Evolutionary conservation across 2,797 vertebrate genomes (phyloP).

Genomic region (Yasuhikotakia modesta): DNA sequence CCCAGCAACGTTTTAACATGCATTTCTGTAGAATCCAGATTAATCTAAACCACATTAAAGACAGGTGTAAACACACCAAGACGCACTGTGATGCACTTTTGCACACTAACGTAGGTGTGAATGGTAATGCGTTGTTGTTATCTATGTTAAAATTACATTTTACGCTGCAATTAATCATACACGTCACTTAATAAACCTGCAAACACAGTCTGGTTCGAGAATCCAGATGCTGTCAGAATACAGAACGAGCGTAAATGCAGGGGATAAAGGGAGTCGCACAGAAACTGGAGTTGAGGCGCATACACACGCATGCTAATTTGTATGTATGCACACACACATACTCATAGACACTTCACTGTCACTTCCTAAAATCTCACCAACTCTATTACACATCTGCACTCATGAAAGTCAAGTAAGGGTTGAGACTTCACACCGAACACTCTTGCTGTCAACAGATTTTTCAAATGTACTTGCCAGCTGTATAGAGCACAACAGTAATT

Average conservation of each 20-base stretch:
- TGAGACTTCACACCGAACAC: conserved; percentile 21
- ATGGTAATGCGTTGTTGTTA: not conserved
- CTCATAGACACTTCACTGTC: conserved; percentile 29
- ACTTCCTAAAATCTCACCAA: conserved; percentile 36
- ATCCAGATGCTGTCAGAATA: not conserved
- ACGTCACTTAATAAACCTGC: too few species aligned
- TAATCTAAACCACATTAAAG: not conserved
- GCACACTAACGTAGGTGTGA: not conserved
- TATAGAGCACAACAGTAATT: too few species aligned
- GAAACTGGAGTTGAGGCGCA: too few species aligned
- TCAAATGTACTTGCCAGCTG: too few species aligned
- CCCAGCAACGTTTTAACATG: conserved; percentile 9
- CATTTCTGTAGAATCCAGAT: too few species aligned
- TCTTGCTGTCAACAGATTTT: too few species aligned
- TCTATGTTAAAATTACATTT: too few species aligned
- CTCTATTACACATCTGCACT: conserved; percentile 19
- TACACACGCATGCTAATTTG: too few species aligned
- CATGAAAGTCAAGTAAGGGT: conserved; percentile 28
- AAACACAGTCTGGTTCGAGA: not conserved
- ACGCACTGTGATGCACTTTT: not conserved
- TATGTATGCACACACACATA: not conserved
- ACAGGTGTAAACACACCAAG: not conserved
- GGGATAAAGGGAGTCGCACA: too few species aligned
- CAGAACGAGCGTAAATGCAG: not conserved
- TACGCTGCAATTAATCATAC: too few species aligned